phyloP scores from a whole-genome alignment of 2,113 vertebrate genomes.

The Halichoeres trimaculatus region DNA sequence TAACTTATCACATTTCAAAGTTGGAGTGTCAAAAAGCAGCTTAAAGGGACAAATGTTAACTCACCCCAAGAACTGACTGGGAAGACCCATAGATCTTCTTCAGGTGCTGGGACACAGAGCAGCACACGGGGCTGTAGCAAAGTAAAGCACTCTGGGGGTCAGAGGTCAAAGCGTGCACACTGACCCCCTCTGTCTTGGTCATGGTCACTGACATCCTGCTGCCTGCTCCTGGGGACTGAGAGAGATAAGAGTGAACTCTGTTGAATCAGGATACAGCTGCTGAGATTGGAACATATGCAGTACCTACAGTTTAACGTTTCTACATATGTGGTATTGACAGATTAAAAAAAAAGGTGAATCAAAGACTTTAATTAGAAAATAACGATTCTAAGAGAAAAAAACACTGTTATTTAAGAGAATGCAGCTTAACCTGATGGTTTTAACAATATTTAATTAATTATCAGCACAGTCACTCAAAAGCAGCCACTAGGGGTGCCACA shows the following conservation, averaged over 20 bases:
- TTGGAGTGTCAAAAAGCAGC: not conserved
- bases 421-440: no score
- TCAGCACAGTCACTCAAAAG: no score
- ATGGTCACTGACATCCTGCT: slow-evolving; percentile 71
- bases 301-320: no score
- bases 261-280: not conserved
- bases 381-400: no score
- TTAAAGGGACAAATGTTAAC: slow-evolving; percentile 7
- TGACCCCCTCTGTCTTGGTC: slow-evolving; percentile 62
- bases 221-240: slow-evolving; percentile 8
- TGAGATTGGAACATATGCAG: not conserved
- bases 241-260: not conserved
- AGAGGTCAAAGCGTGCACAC: slow-evolving; percentile 64
- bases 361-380: no score
- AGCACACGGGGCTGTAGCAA: slow-evolving; percentile 74
- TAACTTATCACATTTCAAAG: not conserved
- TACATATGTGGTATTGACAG: no score
- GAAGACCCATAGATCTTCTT: slow-evolving; percentile 17
- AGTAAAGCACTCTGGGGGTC: slow-evolving; percentile 66
- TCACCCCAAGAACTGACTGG: slow-evolving; percentile 71
- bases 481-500: no score
- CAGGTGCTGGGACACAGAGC: slow-evolving; percentile 56
- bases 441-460: no score
- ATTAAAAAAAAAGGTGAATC: no score
- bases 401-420: no score